Conservation (phyloP, 2,888 invertebrate genomes). For the Acleris cristana region DNA sequence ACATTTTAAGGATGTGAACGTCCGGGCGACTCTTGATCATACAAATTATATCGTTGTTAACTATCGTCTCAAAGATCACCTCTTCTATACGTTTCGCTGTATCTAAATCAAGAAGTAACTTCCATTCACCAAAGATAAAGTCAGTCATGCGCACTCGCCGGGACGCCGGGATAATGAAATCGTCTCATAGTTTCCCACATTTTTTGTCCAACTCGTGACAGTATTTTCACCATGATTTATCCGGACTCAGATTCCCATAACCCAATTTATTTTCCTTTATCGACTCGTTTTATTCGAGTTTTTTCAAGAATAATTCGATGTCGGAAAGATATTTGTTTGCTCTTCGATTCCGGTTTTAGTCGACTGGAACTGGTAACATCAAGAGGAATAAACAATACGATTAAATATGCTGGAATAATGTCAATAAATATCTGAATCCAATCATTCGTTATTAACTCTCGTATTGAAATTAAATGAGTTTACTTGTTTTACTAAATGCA, state of each 20-base stretch:
- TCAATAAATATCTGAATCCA: neutral
- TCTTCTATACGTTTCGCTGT: neutral
- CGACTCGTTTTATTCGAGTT: conserved; percentile 56
- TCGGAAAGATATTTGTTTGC: conserved; percentile 37
- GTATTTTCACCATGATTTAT: conserved; percentile 79
- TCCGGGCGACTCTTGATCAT: too few relatives aligned
- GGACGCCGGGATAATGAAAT: conserved; percentile 67
- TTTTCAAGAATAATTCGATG: conserved; percentile 45
- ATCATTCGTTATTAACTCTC: too few relatives aligned
- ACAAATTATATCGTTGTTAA: neutral
- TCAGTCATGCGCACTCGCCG: conserved; percentile 65
- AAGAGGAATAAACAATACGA: neutral
- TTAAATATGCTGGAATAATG: neutral
- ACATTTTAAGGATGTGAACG: too few relatives aligned
- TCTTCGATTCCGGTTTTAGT: conserved; percentile 10
- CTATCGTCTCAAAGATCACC: neutral
- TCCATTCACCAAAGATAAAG: conserved; percentile 50
- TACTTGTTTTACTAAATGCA: neutral
- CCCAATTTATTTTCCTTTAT: conserved; percentile 69
- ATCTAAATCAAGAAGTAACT: conserved; percentile 42
- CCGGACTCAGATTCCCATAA: conserved; percentile 75
- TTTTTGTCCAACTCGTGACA: conserved; percentile 76
- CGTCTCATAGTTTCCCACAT: conserved; percentile 67
- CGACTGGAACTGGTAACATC: neutral
- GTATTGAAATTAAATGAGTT: too few relatives aligned